Evolutionary conservation across 2,797 vertebrate species (phyloP).

Genomic region (Gallinago nigripennis): DNA sequence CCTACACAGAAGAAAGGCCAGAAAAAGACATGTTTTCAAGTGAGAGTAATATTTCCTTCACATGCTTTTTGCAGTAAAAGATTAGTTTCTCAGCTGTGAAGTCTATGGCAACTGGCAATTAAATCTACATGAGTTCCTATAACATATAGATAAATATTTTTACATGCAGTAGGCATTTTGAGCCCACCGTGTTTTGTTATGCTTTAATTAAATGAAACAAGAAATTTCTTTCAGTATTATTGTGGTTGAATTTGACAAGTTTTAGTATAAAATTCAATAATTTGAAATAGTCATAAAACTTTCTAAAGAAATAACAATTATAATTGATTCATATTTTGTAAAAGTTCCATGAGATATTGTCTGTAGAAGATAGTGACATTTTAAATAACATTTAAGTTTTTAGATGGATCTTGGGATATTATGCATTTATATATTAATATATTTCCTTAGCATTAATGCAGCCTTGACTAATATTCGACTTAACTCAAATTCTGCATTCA

Average conservation of each 20-base stretch:
- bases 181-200: background rate
- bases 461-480: background rate
- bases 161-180: background rate
- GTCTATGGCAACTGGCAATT: background rate
- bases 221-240: background rate
- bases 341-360: background rate
- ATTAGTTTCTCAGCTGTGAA: background rate
- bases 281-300: background rate
- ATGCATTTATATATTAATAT: background rate
- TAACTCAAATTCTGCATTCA: background rate
- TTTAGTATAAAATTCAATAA: background rate
- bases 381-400: background rate
- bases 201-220: background rate
- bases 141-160: background rate
- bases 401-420: background rate
- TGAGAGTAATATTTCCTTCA: background rate
- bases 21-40: background rate
- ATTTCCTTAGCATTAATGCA: background rate
- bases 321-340: background rate
- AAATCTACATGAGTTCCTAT: background rate
- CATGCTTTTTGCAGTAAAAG: background rate
- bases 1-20: background rate
- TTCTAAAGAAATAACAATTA: background rate
- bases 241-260: background rate
- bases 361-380: background rate